phyloP scores from a whole-genome alignment of 2,797 vertebrate species.

The Hyperoplus immaculatus region DNA sequence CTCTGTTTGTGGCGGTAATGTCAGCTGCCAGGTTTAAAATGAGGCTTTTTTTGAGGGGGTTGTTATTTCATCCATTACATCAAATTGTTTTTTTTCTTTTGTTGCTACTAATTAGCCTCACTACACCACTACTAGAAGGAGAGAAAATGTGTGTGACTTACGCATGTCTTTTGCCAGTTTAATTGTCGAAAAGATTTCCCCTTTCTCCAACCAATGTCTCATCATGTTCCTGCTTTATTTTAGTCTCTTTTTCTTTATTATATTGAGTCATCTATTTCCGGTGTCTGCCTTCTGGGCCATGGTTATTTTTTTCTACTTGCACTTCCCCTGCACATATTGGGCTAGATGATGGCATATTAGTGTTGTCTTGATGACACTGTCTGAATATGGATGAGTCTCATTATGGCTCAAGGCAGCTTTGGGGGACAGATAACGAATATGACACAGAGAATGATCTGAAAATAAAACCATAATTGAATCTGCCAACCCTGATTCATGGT shows the following conservation, averaged over 20 bases:
- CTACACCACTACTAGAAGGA: neutral
- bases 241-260: slow-evolving; percentile 37
- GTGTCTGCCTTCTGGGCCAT: slow-evolving; percentile 35
- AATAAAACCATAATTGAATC: slow-evolving; percentile 58
- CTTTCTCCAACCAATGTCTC: neutral
- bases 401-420: slow-evolving; percentile 47
- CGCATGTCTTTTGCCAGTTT: neutral
- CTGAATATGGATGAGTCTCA: slow-evolving; percentile 68
- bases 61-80: neutral
- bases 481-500: slow-evolving; percentile 29
- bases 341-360: slow-evolving; percentile 58
- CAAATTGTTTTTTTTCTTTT: slow-evolving; percentile 11
- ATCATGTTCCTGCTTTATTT: slow-evolving; percentile 5
- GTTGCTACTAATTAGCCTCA: neutral
- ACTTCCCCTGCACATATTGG: slow-evolving; percentile 46
- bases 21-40: neutral
- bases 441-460: slow-evolving; percentile 41
- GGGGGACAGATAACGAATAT: slow-evolving; percentile 48
- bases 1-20: neutral
- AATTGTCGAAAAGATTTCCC: neutral
- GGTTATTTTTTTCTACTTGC: slow-evolving; percentile 30
- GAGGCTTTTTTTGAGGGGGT: neutral
- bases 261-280: slow-evolving; percentile 20
- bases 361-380: slow-evolving; percentile 52
- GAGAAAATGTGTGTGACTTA: neutral